Conservation (phyloP, 2,113 vertebrate genomes). For the Epinephelus cyanopodus region DNA sequence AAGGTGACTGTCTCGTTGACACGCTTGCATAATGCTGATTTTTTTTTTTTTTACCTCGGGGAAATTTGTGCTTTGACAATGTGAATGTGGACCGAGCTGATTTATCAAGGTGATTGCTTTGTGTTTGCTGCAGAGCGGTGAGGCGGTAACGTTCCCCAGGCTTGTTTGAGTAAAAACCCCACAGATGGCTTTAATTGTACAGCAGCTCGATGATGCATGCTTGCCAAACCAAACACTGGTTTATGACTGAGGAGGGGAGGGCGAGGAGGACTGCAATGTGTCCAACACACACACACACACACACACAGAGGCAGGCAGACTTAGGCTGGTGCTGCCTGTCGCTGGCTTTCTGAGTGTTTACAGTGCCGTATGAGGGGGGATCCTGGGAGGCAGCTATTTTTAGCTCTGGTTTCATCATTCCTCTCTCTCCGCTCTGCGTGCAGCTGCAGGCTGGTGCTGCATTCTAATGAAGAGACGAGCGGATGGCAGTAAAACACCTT, state of each 20-base stretch:
- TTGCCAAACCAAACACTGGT: conserved; percentile 74
- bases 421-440: conserved; percentile 74
- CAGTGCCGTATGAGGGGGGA: conserved; percentile 82
- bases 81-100: neutral
- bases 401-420: conserved; percentile 86
- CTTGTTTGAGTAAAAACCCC: conserved; percentile 43
- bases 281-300: conserved; percentile 37
- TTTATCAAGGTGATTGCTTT: conserved; percentile 16
- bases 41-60: neutral
- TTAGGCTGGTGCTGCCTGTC: conserved; percentile 51
- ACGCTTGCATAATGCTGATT: neutral
- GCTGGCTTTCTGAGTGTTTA: conserved; percentile 78
- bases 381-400: conserved; percentile 87
- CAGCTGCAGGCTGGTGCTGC: conserved; percentile 76
- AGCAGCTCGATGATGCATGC: conserved; percentile 45
- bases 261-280: conserved; percentile 41
- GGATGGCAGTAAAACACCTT: conserved; percentile 55
- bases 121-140: conserved; percentile 24
- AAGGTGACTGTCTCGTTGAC: conserved; percentile 11
- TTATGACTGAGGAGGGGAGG: conserved; percentile 60
- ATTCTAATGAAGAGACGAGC: conserved; percentile 80
- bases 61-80: neutral
- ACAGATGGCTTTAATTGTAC: conserved; percentile 77
- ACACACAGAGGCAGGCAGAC: neutral
- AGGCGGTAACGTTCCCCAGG: conserved; percentile 18